Conservation (phyloP, 1,140 invertebrate species). For the Trachelipus rathkii region DNA sequence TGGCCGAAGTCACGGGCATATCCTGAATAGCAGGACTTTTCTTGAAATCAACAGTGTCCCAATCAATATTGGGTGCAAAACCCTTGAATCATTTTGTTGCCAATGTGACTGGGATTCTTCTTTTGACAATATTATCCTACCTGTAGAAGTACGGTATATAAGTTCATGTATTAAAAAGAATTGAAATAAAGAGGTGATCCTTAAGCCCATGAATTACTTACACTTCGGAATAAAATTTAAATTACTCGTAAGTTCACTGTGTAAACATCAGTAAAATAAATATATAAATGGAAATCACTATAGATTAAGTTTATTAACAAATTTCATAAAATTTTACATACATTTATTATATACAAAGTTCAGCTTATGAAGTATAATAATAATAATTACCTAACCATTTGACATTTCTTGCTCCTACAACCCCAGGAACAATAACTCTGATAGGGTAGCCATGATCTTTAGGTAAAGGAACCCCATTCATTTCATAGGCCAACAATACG, state of each 20-base stretch:
- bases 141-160: conserved; percentile 50
- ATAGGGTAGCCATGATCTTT: conserved; percentile 86
- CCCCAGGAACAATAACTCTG: conserved; percentile 83
- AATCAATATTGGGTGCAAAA: conserved; percentile 81
- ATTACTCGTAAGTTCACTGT: background rate
- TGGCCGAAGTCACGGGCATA: conserved; percentile 88
- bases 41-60: conserved; percentile 84
- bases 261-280: no score
- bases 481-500: conserved; percentile 89
- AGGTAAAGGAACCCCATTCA: conserved; percentile 83
- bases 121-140: conserved; percentile 71
- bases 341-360: no score
- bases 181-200: background rate
- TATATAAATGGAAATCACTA: no score
- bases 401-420: conserved; percentile 74
- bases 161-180: conserved; percentile 3
- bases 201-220: background rate
- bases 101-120: conserved; percentile 88
- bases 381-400: conserved; percentile 68
- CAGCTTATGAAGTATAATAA: no score
- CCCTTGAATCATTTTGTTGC: conserved; percentile 93
- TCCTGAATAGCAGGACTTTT: conserved; percentile 85
- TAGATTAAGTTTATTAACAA: no score
- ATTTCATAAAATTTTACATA: no score
- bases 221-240: no score